Conservation (phyloP, 2,113 vertebrate species). For the Hyaena hyaena region DNA sequence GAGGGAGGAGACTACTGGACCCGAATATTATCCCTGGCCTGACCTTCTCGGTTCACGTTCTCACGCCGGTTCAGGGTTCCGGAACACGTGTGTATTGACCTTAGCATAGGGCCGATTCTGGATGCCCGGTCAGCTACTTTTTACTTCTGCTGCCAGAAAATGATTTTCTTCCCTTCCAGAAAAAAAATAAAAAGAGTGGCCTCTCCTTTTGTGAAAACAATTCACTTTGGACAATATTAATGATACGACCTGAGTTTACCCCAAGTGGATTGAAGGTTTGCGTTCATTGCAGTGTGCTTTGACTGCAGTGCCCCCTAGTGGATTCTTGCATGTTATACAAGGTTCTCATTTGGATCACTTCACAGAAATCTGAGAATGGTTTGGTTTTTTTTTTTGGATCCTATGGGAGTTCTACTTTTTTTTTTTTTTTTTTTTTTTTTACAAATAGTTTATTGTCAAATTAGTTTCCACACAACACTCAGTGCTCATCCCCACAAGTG, state of each 20-base stretch:
- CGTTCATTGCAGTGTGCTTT: neutral
- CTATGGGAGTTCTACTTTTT: too few relatives aligned
- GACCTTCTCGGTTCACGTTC: neutral
- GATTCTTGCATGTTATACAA: neutral
- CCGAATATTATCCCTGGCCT: neutral
- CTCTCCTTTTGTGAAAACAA: slow-evolving; percentile 10
- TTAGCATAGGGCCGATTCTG: neutral
- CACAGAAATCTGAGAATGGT: neutral
- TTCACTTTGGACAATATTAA: neutral
- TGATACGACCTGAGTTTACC: neutral
- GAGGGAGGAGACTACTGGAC: neutral
- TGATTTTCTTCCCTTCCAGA: neutral
- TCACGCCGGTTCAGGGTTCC: neutral
- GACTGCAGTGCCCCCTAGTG: slow-evolving; percentile 60
- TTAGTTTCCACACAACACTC: too few relatives aligned
- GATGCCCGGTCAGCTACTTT: slow-evolving; percentile 43
- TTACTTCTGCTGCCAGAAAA: slow-evolving; percentile 43
- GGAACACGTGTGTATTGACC: neutral
- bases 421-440: too few relatives aligned
- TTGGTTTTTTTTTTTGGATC: neutral
- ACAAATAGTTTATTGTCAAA: too few relatives aligned
- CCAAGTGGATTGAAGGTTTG: neutral
- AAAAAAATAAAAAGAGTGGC: neutral
- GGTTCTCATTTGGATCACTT: neutral
- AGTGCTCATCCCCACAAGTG: too few relatives aligned